Conservation (phyloP, 2,888 invertebrate genomes). For the Dascillus cervinus region DNA sequence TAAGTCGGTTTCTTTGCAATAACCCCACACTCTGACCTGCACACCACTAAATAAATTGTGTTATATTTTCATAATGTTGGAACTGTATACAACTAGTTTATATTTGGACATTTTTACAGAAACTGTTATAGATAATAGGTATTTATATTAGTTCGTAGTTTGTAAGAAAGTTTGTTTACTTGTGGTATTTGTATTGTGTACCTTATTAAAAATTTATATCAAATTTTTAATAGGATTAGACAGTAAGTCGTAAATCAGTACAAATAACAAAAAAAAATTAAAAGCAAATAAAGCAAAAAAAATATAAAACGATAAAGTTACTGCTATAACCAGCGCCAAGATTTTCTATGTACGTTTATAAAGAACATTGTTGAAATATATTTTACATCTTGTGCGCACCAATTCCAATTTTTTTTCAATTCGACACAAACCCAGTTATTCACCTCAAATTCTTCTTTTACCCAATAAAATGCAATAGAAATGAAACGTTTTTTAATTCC, state of each 20-base stretch:
- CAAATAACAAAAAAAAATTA: slow-evolving; percentile 33
- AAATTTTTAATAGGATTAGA: slow-evolving; percentile 37
- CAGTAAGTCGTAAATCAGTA: slow-evolving; percentile 38
- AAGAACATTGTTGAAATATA: slow-evolving; percentile 36
- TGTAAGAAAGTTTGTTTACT: slow-evolving; percentile 30
- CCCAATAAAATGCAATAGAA: no score
- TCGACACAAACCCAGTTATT: neutral
- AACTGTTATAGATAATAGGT: slow-evolving; percentile 32
- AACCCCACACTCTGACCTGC: no score
- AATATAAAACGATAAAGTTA: slow-evolving; percentile 31
- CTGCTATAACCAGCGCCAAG: slow-evolving; percentile 34
- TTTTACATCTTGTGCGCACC: slow-evolving; percentile 39
- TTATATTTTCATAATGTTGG: no score
- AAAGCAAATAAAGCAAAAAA: slow-evolving; percentile 31
- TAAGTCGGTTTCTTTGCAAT: no score
- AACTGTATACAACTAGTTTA: slow-evolving; percentile 15
- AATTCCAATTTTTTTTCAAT: slow-evolving; percentile 23
- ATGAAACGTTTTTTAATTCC: no score
- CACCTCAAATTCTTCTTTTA: neutral
- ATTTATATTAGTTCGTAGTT: slow-evolving; percentile 38
- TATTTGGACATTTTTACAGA: slow-evolving; percentile 21
- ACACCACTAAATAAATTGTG: no score
- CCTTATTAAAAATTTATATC: slow-evolving; percentile 32
- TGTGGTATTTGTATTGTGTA: slow-evolving; percentile 34
- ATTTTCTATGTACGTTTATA: slow-evolving; percentile 32